Evolutionary conservation across 2,113 vertebrate genomes (phyloP).

Genomic region (Leptobrachium ailaonicum): DNA sequence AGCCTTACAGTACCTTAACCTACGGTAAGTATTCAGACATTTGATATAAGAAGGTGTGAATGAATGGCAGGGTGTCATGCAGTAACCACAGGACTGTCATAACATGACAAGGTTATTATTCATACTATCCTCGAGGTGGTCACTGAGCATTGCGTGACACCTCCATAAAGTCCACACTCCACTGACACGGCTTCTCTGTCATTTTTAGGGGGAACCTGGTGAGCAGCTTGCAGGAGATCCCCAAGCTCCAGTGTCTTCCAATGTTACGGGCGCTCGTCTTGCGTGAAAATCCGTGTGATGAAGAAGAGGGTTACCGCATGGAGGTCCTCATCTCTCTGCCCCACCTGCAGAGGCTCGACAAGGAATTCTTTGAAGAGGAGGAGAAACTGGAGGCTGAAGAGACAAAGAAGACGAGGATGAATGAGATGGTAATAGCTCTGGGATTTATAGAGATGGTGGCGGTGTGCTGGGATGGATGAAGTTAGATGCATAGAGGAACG

Average conservation of each 20-base stretch:
- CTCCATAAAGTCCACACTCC: too few species aligned
- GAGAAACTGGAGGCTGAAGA: slow-evolving; percentile 72
- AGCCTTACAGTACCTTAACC: slow-evolving; percentile 85
- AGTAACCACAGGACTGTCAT: too few species aligned
- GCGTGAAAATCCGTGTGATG: slow-evolving; percentile 76
- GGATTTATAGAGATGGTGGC: too few species aligned
- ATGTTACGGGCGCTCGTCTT: slow-evolving; percentile 76
- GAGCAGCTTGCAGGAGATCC: slow-evolving; percentile 57
- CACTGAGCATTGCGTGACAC: too few species aligned
- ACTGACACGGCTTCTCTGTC: too few species aligned
- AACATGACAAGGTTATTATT: too few species aligned
- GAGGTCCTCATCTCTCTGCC: slow-evolving; percentile 70
- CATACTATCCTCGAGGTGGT: too few species aligned
- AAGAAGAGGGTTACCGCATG: slow-evolving; percentile 69
- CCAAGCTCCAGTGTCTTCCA: slow-evolving; percentile 68
- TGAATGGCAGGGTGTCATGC: too few species aligned
- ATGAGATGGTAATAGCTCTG: slow-evolving; percentile 48
- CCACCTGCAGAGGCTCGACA: slow-evolving; percentile 80
- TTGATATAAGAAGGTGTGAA: too few species aligned
- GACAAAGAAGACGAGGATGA: slow-evolving; percentile 55
- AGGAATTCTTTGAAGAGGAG: slow-evolving; percentile 71
- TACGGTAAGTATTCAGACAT: slow-evolving; percentile 60
- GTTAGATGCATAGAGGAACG: too few species aligned
- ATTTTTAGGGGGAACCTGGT: slow-evolving; percentile 64
- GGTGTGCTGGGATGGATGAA: too few species aligned